A percentile compares a stretch with the other conserved stretches of the same genome.
These are phyloP conservation scores for Andrena flavipes DNA, from an alignment of 2,888 invertebrate species.

Conservation along the genomic window DNA sequence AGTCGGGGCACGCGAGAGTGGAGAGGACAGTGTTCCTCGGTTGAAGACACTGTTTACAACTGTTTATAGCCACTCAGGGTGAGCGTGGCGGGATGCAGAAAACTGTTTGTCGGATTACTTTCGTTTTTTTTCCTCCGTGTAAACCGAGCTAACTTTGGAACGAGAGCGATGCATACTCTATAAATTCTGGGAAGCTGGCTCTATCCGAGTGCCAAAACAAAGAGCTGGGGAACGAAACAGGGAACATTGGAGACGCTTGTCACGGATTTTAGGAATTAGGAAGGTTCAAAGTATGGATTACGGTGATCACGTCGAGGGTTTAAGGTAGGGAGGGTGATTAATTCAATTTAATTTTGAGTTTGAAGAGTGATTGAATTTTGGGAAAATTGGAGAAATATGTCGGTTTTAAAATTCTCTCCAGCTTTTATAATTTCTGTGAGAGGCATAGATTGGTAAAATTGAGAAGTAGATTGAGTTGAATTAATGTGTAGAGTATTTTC, in stretches of 20 bases:
- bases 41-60: constrained; percentile 61
- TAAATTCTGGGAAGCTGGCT: constrained; percentile 54
- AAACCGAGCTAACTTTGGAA: constrained; percentile 61
- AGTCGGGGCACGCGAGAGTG: background rate
- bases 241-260: constrained; percentile 10
- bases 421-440: too few species aligned
- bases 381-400: too few species aligned
- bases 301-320: too few species aligned
- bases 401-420: too few species aligned
- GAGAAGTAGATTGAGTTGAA: too few species aligned
- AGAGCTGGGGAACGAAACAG: background rate
- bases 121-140: constrained; percentile 34
- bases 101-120: constrained; percentile 40
- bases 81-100: constrained; percentile 32
- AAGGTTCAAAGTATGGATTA: background rate
- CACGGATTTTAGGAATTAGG: background rate
- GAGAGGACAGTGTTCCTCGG: background rate
- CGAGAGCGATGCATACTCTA: constrained; percentile 30
- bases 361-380: too few species aligned
- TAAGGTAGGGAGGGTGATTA: too few species aligned
- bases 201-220: constrained; percentile 45
- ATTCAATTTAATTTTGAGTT: too few species aligned
- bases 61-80: constrained; percentile 56
- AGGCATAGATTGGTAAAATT: too few species aligned
- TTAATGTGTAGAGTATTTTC: too few species aligned